Conservation (phyloP, 2,888 invertebrate species). For the Scaptomyza cyrtandrae region DNA sequence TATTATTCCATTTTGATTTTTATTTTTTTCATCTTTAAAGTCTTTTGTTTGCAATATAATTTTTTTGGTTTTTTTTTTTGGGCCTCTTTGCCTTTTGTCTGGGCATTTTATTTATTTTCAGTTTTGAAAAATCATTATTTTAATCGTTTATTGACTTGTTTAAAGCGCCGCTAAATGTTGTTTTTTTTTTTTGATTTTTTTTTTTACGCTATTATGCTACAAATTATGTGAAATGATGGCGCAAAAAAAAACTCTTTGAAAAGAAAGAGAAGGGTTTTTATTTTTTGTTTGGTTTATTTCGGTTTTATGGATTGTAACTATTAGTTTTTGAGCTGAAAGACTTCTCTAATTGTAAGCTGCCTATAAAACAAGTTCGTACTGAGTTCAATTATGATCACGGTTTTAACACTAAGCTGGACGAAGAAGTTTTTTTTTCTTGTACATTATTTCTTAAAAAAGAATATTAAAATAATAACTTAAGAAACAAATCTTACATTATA, state of each 20-base stretch:
- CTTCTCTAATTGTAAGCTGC: conserved; percentile 22
- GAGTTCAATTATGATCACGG: background rate
- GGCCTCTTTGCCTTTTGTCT: conserved; percentile 60
- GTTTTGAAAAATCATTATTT: conserved; percentile 72
- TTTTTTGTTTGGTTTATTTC: background rate
- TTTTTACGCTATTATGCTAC: conserved; percentile 44
- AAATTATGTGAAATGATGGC: conserved; percentile 82
- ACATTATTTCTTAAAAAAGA: too few species aligned
- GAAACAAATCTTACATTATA: too few species aligned
- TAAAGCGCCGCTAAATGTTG: conserved; percentile 70
- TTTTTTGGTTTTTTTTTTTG: conserved; percentile 20
- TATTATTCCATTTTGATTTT: conserved; percentile 57
- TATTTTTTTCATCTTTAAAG: conserved; percentile 3
- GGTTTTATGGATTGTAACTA: conserved; percentile 16
- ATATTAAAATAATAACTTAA: too few species aligned
- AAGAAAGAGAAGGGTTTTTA: conserved; percentile 25
- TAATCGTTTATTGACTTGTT: conserved; percentile 81
- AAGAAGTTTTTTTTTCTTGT: background rate
- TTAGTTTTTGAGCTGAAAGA: conserved; percentile 1
- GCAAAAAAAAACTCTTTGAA: conserved; percentile 63
- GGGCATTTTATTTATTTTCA: conserved; percentile 33
- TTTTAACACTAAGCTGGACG: background rate
- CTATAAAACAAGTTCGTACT: background rate
- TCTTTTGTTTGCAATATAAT: conserved; percentile 52
- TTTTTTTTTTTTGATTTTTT: too few species aligned